These are phyloP conservation scores for Megaceryle torquata DNA, from an alignment of 2,113 vertebrate species.

Conservation along the genomic window DNA sequence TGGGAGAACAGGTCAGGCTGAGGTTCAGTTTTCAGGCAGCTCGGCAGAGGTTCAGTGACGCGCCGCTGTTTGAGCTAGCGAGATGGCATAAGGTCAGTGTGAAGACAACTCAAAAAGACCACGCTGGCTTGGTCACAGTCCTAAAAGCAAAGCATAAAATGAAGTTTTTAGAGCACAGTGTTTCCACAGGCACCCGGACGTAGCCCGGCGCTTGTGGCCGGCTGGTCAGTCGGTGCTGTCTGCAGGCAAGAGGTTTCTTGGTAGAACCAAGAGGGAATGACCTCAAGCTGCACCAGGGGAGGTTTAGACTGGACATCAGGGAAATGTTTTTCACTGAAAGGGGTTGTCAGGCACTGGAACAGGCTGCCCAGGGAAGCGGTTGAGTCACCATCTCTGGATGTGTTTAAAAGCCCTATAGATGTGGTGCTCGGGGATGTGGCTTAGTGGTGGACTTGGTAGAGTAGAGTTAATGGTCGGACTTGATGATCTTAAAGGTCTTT, in stretches of 20 bases:
- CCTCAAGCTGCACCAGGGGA: too few species aligned
- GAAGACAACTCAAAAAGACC: accelerated
- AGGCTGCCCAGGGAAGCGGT: too few species aligned
- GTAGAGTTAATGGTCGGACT: too few species aligned
- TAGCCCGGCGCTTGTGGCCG: not conserved
- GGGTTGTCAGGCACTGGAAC: too few species aligned
- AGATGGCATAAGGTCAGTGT: accelerated
- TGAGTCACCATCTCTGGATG: too few species aligned
- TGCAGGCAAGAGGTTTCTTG: not conserved
- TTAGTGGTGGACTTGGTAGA: too few species aligned
- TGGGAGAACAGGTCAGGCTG: not conserved
- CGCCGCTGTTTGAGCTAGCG: not conserved
- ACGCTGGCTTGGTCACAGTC: not conserved
- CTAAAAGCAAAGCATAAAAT: not conserved
- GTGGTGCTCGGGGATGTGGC: too few species aligned
- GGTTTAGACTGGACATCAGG: too few species aligned
- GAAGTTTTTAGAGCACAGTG: not conserved
- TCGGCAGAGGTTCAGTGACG: accelerated
- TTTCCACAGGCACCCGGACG: not conserved
- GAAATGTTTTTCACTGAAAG: too few species aligned
- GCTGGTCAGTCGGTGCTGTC: not conserved
- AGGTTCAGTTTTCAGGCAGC: not conserved
- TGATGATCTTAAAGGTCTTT: too few species aligned
- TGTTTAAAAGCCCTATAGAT: too few species aligned
- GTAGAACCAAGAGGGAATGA: too few species aligned